phyloP scores from a whole-genome alignment of 2,888 invertebrate genomes.

The Drosophila sordidapex region DNA sequence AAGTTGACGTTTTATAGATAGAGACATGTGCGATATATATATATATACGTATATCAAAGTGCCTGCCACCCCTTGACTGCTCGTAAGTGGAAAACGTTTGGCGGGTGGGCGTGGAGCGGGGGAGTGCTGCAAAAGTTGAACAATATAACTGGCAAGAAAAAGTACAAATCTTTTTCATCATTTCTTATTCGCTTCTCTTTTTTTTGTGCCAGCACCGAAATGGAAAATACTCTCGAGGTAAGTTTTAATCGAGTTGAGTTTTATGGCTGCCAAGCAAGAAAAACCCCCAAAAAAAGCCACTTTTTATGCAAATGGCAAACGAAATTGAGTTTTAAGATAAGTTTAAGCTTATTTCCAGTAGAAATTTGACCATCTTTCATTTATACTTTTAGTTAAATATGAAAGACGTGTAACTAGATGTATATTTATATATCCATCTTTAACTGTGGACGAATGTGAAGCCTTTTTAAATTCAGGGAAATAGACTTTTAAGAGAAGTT shows the following conservation, averaged over 20 bases:
- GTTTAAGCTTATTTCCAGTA: background rate
- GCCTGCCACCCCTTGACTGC: slow-evolving; percentile 32
- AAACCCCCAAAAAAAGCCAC: background rate
- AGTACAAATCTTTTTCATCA: slow-evolving; percentile 18
- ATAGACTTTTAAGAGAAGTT: background rate
- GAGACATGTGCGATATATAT: slow-evolving; percentile 72
- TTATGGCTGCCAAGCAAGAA: slow-evolving; percentile 14
- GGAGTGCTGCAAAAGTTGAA: slow-evolving; percentile 43
- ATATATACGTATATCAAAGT: slow-evolving; percentile 55
- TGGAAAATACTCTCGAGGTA: slow-evolving; percentile 37
- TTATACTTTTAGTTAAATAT: background rate
- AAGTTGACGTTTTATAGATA: slow-evolving; percentile 79
- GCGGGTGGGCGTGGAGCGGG: background rate
- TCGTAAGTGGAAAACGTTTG: slow-evolving; percentile 17
- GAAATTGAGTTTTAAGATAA: background rate
- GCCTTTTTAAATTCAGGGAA: background rate
- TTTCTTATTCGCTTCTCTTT: slow-evolving; percentile 1
- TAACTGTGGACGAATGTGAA: background rate
- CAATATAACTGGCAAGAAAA: slow-evolving; percentile 50
- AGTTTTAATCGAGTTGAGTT: slow-evolving; percentile 44
- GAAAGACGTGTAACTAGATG: background rate
- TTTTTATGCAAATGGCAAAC: slow-evolving; percentile 10
- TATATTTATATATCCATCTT: background rate
- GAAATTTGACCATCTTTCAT: background rate
- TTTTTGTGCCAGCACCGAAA: slow-evolving; percentile 22